Evolutionary conservation across 2,797 vertebrate species (phyloP), one percentile per base, ranked within the genome.

Genomic region (Toxotes lorentzi): DNA sequence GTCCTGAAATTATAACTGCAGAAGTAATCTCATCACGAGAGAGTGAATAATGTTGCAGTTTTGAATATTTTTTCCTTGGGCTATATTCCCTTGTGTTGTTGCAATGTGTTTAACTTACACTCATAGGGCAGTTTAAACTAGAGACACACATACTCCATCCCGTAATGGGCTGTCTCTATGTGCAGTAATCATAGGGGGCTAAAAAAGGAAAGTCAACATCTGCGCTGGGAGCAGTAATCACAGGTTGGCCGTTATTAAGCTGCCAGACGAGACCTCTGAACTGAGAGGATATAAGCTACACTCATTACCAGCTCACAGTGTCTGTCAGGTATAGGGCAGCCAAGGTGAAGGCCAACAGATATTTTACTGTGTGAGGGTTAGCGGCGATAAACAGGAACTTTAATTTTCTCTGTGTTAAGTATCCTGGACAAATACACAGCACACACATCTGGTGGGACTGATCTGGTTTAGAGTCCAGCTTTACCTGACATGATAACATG

Each of bases 181-280:
- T 32, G 3, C 79, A 65, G 71, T 92, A 94, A 93, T 93, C 90
- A 93, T 70, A 90, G 86, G 70, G 88, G 77, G 56, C 88, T 91
- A 91, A 91, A 92, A 87, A 90, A 81, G 90, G 90, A 93, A 93
- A 93, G 90, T 93, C 84, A 91, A 91, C 93, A 94, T 94, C 91
- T 94, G 93, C 89, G 69, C 81, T 53, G 83, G 89, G 82, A 87
- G 73, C 89, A 78, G 86, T 93, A 93, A 94, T 94, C 93, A 91
- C 91, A 93, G 92, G 92, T 91, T 81, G 83, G 86, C 79, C 86
- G 86, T 91, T 92, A 94, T 94, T 93, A 94, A 93, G 81, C 86
- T 88, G 84, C 70, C 71, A 86, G 83, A 74, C 35, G 16, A 86
- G 87, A 92, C 82, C 86, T 87, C 70, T 73, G 64, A 88, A 90